Conservation (phyloP, 2,888 invertebrate genomes). For the Xestia ashworthii region DNA sequence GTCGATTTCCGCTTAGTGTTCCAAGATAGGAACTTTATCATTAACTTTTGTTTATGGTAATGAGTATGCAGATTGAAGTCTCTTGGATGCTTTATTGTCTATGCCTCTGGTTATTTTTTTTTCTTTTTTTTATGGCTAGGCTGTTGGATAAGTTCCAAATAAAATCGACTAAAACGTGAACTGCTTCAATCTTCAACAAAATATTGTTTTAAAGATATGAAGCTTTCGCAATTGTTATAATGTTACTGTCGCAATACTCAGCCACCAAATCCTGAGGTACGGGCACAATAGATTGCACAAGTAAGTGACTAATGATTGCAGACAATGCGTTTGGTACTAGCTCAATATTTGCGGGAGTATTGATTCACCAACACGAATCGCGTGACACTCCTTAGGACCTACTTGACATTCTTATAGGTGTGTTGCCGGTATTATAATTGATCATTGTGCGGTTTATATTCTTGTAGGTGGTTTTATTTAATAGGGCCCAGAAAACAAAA, state of each 20-base stretch:
- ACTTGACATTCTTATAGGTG: conserved; percentile 45
- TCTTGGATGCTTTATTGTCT: conserved; percentile 23
- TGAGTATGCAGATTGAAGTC: conserved; percentile 50
- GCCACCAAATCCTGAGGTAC: conserved; percentile 44
- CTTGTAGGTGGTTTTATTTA: conserved; percentile 10
- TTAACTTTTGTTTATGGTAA: conserved; percentile 58
- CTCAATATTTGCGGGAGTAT: conserved; percentile 56
- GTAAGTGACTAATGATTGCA: conserved; percentile 65
- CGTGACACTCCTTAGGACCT: conserved; percentile 45
- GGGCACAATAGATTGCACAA: conserved; percentile 67
- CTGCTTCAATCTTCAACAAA: neutral
- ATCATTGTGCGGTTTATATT: conserved; percentile 51
- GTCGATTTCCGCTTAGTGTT: conserved; percentile 58
- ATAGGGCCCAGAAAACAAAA: conserved; percentile 7
- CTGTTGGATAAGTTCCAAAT: neutral
- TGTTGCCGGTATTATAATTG: conserved; percentile 48
- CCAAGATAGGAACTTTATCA: conserved; percentile 50
- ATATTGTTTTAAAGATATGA: neutral
- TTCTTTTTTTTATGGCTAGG: neutral
- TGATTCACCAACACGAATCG: conserved; percentile 61
- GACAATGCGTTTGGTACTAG: conserved; percentile 61
- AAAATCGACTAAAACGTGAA: neutral
- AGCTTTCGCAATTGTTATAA: conserved; percentile 29
- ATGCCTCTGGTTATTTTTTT: neutral
- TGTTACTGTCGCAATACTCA: conserved; percentile 40